phyloP scores from a whole-genome alignment of 2,797 vertebrate species.

The Epinephelus malabaricus region DNA sequence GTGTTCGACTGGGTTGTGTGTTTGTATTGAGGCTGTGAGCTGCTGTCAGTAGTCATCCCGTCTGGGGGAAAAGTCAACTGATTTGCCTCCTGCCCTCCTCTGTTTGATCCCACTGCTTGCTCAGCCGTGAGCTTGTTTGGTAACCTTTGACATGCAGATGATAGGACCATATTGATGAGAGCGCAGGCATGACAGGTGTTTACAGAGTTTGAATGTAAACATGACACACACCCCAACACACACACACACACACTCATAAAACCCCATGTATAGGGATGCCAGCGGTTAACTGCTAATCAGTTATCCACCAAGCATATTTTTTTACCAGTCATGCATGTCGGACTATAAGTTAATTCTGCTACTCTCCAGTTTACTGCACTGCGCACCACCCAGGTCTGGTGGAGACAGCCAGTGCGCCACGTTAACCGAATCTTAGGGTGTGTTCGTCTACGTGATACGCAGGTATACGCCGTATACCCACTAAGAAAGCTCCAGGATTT shows the following conservation, averaged over 20 bases:
- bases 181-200: constrained; percentile 53
- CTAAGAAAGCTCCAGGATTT: too few species aligned
- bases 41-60: constrained; percentile 65
- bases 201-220: constrained; percentile 49
- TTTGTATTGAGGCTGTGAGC: constrained; percentile 53
- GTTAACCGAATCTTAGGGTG: too few species aligned
- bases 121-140: constrained; percentile 71
- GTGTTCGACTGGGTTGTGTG: constrained; percentile 30
- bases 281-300: too few species aligned
- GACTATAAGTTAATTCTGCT: too few species aligned
- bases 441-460: too few species aligned
- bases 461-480: too few species aligned
- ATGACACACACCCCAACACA: constrained; percentile 1
- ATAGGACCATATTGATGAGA: constrained; percentile 58
- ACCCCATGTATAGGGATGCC: not conserved
- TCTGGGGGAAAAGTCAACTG: constrained; percentile 64
- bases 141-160: constrained; percentile 72
- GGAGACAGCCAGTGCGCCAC: too few species aligned
- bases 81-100: constrained; percentile 68
- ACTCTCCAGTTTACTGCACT: too few species aligned
- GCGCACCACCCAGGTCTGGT: too few species aligned
- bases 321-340: too few species aligned
- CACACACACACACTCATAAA: constrained; percentile 10
- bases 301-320: too few species aligned
- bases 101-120: constrained; percentile 73